Conservation (phyloP, 1,140 invertebrate species). For the Apis laboriosa region DNA sequence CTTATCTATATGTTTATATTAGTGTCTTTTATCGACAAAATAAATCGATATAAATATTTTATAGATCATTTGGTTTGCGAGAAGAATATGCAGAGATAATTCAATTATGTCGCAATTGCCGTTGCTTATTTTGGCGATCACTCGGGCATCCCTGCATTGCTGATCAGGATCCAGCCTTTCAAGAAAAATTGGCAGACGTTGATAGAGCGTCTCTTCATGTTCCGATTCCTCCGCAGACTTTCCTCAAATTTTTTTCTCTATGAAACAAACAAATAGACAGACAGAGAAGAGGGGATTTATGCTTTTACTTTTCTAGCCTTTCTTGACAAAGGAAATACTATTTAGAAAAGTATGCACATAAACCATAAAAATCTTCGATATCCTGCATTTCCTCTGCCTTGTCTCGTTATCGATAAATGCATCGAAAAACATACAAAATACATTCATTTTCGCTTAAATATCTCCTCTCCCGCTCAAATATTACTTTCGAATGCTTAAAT, state of each 20-base stretch:
- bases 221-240: slow-evolving; percentile 92
- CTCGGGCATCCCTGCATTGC: slow-evolving; percentile 94
- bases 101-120: slow-evolving; percentile 96
- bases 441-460: neutral
- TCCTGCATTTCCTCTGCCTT: neutral
- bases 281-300: slow-evolving; percentile 17
- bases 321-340: neutral
- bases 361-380: neutral
- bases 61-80: slow-evolving; percentile 91
- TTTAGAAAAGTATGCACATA: neutral
- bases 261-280: slow-evolving; percentile 73
- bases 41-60: slow-evolving; percentile 41
- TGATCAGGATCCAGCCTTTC: slow-evolving; percentile 90
- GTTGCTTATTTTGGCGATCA: slow-evolving; percentile 97
- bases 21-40: neutral
- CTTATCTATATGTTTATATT: neutral
- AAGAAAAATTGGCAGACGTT: slow-evolving; percentile 88
- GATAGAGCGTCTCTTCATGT: slow-evolving; percentile 90
- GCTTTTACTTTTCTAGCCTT: neutral
- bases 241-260: slow-evolving; percentile 95
- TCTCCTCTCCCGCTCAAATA: too few species aligned
- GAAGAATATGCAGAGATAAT: slow-evolving; percentile 98
- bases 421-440: neutral
- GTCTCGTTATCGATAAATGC: neutral
- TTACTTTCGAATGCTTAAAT: neutral